Conservation (phyloP, 1,140 invertebrate genomes). For the Trichonephila clavipes region DNA sequence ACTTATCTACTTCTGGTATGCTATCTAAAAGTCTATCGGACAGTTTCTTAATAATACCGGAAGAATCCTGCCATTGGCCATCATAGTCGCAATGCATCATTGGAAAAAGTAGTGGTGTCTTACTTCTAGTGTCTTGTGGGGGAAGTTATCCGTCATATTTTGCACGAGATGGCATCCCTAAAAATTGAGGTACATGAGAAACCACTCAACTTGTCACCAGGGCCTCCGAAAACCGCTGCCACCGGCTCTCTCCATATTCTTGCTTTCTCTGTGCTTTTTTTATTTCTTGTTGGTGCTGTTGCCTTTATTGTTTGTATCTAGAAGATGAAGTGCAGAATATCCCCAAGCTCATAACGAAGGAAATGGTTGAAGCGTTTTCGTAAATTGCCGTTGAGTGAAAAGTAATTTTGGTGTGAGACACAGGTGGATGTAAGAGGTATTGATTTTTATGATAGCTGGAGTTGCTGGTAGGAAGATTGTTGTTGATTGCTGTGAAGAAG, state of each 20-base stretch:
- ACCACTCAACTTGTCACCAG: conserved; percentile 50
- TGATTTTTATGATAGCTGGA: not conserved
- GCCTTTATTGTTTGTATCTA: conserved; percentile 14
- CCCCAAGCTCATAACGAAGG: not conserved
- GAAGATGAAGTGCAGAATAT: conserved; percentile 43
- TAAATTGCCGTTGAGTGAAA: conserved; percentile 13
- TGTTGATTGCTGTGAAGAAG: not conserved
- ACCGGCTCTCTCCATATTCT: not conserved
- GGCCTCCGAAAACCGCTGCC: not conserved
- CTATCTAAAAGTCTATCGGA: conserved; percentile 10
- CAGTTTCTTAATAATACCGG: conserved; percentile 60
- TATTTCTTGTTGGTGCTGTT: not conserved
- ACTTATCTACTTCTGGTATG: conserved; percentile 50
- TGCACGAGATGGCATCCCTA: conserved; percentile 47
- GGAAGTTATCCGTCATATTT: conserved; percentile 59
- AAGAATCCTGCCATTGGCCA: conserved; percentile 13
- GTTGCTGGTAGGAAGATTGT: not conserved
- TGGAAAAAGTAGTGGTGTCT: not conserved
- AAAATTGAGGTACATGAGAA: conserved; percentile 54
- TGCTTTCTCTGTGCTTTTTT: not conserved
- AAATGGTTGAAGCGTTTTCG: conserved; percentile 4
- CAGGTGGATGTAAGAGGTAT: conserved; percentile 25
- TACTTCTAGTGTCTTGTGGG: not conserved
- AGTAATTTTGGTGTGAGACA: conserved; percentile 19
- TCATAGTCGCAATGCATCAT: conserved; percentile 46